Conservation (phyloP, 2,888 invertebrate genomes). For the Morpho deidamia region DNA sequence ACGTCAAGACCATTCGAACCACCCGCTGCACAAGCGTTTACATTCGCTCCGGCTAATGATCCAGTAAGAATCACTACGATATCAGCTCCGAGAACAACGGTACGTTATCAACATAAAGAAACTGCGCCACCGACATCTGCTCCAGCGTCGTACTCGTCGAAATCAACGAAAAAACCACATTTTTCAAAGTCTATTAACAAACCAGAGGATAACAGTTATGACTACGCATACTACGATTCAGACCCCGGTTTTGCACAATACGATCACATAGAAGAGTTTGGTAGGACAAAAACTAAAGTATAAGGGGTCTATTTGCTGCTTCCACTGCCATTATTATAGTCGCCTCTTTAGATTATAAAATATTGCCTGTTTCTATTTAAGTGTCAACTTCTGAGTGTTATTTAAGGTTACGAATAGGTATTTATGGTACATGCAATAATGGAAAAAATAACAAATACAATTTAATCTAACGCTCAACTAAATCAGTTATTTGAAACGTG, state of each 20-base stretch:
- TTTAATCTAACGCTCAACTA: too few species aligned
- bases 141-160: slow-evolving; percentile 27
- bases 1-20: slow-evolving; percentile 49
- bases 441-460: too few species aligned
- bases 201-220: slow-evolving; percentile 85
- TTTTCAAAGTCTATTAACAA: slow-evolving; percentile 67
- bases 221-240: slow-evolving; percentile 91
- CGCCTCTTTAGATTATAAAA: slow-evolving; percentile 54
- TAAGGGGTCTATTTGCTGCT: slow-evolving; percentile 37
- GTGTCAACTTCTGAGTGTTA: slow-evolving; percentile 8
- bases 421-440: neutral
- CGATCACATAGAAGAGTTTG: slow-evolving; percentile 80
- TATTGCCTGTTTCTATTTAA: slow-evolving; percentile 10
- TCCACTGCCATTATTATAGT: slow-evolving; percentile 71
- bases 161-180: slow-evolving; percentile 41
- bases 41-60: slow-evolving; percentile 35
- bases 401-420: neutral
- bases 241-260: slow-evolving; percentile 79
- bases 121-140: slow-evolving; percentile 33
- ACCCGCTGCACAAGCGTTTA: slow-evolving; percentile 36
- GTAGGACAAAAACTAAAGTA: slow-evolving; percentile 75
- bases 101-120: slow-evolving; percentile 40
- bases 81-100: slow-evolving; percentile 36
- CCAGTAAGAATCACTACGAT: slow-evolving; percentile 42
- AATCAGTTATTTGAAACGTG: too few species aligned